These are phyloP conservation scores for Falco cherrug DNA, from an alignment of 2,797 vertebrate species.

Conservation along the genomic window DNA sequence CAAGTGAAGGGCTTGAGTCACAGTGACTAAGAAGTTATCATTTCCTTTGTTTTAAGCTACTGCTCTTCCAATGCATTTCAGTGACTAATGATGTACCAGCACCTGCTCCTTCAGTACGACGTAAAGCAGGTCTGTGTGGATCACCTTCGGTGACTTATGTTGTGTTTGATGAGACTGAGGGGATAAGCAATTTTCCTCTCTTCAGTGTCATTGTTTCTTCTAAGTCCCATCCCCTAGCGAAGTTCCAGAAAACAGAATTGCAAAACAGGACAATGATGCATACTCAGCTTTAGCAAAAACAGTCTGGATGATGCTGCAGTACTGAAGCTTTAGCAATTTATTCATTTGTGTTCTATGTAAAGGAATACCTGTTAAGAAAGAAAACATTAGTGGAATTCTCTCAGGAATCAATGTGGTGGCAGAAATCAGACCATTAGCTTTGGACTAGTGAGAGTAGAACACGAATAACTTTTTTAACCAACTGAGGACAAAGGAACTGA, in stretches of 20 bases:
- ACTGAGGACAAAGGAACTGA: slow-evolving; percentile 44
- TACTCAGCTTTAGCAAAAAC: neutral
- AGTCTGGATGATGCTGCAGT: neutral
- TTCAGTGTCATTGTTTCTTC: neutral
- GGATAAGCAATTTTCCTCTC: neutral
- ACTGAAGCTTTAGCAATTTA: neutral
- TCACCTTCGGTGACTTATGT: neutral
- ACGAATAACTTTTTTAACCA: slow-evolving; percentile 42
- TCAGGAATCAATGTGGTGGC: neutral
- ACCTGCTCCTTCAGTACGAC: neutral
- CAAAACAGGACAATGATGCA: neutral
- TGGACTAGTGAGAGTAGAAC: neutral
- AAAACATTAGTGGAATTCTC: neutral
- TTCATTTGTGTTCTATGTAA: neutral
- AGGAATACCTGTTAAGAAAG: neutral
- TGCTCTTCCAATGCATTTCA: neutral
- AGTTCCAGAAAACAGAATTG: neutral
- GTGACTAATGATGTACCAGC: neutral
- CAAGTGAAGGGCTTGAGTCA: neutral
- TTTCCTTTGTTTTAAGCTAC: neutral
- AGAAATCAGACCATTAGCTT: slow-evolving; percentile 52
- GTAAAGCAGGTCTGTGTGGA: neutral
- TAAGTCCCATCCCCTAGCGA: neutral
- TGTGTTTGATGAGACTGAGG: neutral
- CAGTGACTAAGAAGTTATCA: neutral